phyloP scores from a whole-genome alignment of 2,888 invertebrate genomes.

The Polia nebulosa region DNA sequence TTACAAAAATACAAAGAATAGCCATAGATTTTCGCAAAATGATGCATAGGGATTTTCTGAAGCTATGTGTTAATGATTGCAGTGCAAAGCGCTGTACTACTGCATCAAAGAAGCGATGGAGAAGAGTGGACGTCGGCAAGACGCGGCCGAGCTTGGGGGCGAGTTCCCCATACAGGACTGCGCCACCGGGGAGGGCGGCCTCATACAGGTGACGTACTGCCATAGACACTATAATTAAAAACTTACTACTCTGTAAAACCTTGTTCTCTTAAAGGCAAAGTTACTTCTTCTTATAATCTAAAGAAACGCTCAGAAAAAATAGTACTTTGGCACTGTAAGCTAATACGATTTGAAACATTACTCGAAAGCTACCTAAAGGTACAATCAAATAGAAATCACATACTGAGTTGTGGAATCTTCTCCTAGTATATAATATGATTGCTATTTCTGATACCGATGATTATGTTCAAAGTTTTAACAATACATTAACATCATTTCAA shows the following conservation, averaged over 20 bases:
- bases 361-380: too few species aligned
- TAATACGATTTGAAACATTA: too few species aligned
- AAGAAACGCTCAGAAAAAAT: neutral
- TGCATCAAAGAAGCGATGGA: slow-evolving; percentile 99
- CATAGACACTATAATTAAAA: neutral
- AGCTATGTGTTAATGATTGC: slow-evolving; percentile 67
- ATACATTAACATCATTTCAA: slow-evolving; percentile 27
- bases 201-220: slow-evolving; percentile 93
- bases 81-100: slow-evolving; percentile 99
- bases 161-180: slow-evolving; percentile 99
- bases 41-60: slow-evolving; percentile 1
- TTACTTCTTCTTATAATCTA: neutral
- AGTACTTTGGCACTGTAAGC: neutral
- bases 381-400: neutral
- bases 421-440: neutral
- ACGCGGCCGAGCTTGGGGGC: slow-evolving; percentile 95
- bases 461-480: slow-evolving; percentile 23
- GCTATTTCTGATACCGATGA: neutral
- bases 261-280: neutral
- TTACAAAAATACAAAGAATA: too few species aligned
- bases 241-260: neutral
- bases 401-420: neutral
- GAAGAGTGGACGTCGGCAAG: slow-evolving; percentile 94
- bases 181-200: slow-evolving; percentile 98
- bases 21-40: too few species aligned